Evolutionary conservation across 2,888 invertebrate species (phyloP).

Genomic region (Drosophila rellima): DNA sequence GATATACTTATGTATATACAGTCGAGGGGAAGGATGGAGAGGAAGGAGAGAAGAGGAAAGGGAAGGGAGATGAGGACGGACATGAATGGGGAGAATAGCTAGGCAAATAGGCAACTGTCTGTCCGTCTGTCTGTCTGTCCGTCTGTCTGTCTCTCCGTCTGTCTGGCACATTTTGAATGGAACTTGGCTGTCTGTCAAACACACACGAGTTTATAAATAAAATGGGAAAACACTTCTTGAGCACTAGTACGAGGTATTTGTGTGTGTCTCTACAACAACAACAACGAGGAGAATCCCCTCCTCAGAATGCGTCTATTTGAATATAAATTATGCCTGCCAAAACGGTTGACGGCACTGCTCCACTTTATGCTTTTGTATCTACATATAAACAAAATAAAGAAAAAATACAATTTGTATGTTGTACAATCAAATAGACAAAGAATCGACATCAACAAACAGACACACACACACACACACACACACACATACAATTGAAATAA

Average conservation of each 20-base stretch:
- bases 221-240: constrained; percentile 63
- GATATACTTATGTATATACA: constrained; percentile 1
- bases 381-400: constrained; percentile 4
- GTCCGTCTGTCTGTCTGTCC: constrained; percentile 11
- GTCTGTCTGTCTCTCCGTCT: constrained; percentile 4
- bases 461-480: background rate
- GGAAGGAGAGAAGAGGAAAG: background rate
- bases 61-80: background rate
- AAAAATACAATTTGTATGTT: constrained; percentile 19
- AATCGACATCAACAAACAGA: constrained; percentile 4
- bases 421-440: constrained; percentile 36
- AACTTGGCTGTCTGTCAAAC: constrained; percentile 42
- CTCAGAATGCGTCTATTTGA: constrained; percentile 30
- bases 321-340: constrained; percentile 62
- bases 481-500: background rate
- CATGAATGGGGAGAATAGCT: constrained; percentile 13
- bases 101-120: constrained; percentile 14
- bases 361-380: constrained; percentile 52
- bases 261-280: constrained; percentile 5
- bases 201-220: constrained; percentile 70
- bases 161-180: constrained; percentile 44
- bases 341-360: constrained; percentile 56
- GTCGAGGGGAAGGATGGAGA: background rate
- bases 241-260: constrained; percentile 28
- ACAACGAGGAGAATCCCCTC: background rate